These are phyloP conservation scores for Lumbricus terrestris DNA, from an alignment of 2,888 invertebrate species.

Conservation along the genomic window DNA sequence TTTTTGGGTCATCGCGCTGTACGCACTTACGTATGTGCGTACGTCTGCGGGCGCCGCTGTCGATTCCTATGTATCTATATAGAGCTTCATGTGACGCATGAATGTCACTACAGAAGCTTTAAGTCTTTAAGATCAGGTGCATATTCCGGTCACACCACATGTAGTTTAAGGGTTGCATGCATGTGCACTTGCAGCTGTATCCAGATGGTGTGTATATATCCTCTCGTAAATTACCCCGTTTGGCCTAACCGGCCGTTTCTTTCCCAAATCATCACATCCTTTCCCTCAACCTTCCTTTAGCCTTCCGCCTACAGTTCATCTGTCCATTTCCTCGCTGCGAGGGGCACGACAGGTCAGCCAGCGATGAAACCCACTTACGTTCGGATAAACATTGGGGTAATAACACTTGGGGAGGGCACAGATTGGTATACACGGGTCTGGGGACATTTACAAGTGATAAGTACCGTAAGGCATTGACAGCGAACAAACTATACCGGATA, in stretches of 20 bases:
- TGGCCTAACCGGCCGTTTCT: background rate
- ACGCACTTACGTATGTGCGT: no score
- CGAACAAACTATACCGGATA: background rate
- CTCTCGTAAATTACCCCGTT: background rate
- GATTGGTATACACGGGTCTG: background rate
- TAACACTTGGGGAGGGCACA: background rate
- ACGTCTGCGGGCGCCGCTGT: no score
- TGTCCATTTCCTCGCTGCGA: background rate
- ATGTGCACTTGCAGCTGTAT: background rate
- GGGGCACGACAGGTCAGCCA: background rate
- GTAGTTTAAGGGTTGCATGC: background rate
- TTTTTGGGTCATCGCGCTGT: no score
- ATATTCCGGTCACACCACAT: background rate
- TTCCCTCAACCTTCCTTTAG: background rate
- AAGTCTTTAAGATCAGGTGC: background rate
- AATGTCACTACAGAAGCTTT: background rate
- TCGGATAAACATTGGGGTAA: slow-evolving; percentile 3
- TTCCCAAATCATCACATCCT: background rate
- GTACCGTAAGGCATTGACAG: background rate
- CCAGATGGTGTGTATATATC: background rate
- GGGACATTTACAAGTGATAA: background rate
- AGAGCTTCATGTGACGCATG: no score
- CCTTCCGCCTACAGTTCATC: background rate
- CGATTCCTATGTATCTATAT: no score
- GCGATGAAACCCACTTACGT: background rate